These are phyloP conservation scores for Athalia rosae DNA, from an alignment of 2,888 invertebrate species.

Conservation along the genomic window DNA sequence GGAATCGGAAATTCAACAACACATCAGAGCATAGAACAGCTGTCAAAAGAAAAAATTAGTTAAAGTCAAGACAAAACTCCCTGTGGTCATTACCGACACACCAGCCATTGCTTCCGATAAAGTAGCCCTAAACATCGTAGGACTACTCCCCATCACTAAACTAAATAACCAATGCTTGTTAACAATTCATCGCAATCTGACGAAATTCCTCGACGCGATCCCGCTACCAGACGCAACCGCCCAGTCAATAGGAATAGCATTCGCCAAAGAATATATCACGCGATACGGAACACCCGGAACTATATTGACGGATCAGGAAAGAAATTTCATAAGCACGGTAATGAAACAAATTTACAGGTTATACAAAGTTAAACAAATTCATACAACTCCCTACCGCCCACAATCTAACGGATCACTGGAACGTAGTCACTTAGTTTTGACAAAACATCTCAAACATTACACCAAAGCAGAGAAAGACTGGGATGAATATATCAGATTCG, in stretches of 20 bases:
- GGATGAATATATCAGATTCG: too few species aligned
- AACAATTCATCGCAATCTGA: neutral
- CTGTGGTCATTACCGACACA: conserved; percentile 42
- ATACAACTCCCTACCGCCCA: conserved; percentile 3
- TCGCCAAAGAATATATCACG: neutral
- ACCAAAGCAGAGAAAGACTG: too few species aligned
- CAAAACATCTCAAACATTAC: too few species aligned
- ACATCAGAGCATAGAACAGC: conserved; percentile 32
- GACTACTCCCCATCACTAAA: neutral
- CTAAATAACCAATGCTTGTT: too few species aligned
- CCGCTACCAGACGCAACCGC: conserved; percentile 42
- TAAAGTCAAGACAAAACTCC: conserved; percentile 5
- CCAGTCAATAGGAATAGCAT: neutral
- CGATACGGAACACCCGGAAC: neutral
- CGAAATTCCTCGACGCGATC: neutral
- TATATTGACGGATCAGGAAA: neutral
- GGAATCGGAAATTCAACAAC: conserved; percentile 33
- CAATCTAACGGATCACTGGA: conserved; percentile 23
- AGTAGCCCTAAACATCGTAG: conserved; percentile 17
- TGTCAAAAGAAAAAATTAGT: conserved; percentile 47
- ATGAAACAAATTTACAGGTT: neutral
- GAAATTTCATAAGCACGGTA: neutral
- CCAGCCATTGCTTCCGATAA: neutral
- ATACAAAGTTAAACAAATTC: neutral
- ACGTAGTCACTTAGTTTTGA: conserved; percentile 1